Base-by-base conservation (phyloP, 1,140 invertebrate genomes). In the Palaemon carinicauda region DNA sequence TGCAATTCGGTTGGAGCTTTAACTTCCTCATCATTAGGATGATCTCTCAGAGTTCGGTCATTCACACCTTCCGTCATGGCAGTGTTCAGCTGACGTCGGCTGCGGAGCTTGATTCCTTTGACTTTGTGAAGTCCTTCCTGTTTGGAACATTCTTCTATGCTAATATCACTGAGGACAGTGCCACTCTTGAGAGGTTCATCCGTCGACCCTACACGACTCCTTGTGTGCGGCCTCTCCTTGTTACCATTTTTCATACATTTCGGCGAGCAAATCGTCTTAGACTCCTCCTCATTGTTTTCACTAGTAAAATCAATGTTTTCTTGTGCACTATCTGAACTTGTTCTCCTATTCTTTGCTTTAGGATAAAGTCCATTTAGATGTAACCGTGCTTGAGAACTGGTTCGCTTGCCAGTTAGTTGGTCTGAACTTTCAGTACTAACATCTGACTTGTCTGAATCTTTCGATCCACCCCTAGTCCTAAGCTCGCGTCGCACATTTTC, bases 271-370 rank as follows among this genome's bases (percentile, higher is more conserved):
- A 50, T 24, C 24, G 80, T 27, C 53, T 82, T 83, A 53, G 60
- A 51, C n/a, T 41, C 41, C 29, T 79, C 75, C 41, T 53, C 65
- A 88, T 75, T 60, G 27, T 77, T 27, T 80, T 71, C 71, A 78
- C 56, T 80, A 14, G 60, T 74, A 71, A 84, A 85, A 56, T 83
- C 81, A 74, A 88, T 83, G 60, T 88, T 88, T 74, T 89, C 87
- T 52, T 89, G 82, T 78, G 77, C 84, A 74, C 78, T 82, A 50
- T 88, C 87, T 14, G 89, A 81, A 75, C 89, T 89, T 79, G 80
- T 84, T 89, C 86, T 86, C 80, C 89, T 88, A 71, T 75, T 89
- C 69, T 89, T 89, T 19, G 89, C 89, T 69, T 89, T 89, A 21
- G 89, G 89, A 80, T 81, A 89, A 14, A 86, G 78, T 78, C 82